A percentile compares a stretch with the other conserved stretches of the same genome.
Evolutionary conservation across 1,140 invertebrate genomes (phyloP).

Genomic region (Patella vulgata): DNA sequence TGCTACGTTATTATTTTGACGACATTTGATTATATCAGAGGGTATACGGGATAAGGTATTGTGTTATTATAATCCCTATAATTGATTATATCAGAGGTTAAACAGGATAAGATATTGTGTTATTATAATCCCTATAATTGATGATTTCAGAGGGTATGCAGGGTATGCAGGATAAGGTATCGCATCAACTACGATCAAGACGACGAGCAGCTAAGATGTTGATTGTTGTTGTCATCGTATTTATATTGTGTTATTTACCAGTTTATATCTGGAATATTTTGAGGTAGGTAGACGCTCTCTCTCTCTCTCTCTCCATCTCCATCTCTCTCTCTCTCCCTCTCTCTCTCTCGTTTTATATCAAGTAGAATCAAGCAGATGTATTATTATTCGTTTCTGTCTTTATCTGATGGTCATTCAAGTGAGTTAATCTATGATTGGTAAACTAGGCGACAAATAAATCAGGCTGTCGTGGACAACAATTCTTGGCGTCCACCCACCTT

Average conservation of each 20-base stretch:
- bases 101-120: no score
- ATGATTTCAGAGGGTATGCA: no score
- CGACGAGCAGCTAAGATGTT: slow-evolving; percentile 92
- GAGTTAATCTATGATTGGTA: not conserved
- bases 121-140: no score
- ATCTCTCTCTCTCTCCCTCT: no score
- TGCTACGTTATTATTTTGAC: no score
- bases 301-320: no score
- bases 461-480: not conserved
- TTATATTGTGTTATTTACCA: slow-evolving; percentile 89
- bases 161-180: not conserved
- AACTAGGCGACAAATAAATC: not conserved
- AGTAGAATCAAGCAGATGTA: not conserved
- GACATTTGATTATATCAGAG: no score
- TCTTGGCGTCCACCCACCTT: not conserved
- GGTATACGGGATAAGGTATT: no score
- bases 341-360: not conserved
- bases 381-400: not conserved
- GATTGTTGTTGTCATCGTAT: slow-evolving; percentile 87
- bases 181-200: slow-evolving; percentile 76
- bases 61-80: no score
- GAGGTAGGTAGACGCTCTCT: no score
- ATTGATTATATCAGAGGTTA: no score
- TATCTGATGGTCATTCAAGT: not conserved
- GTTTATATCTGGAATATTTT: slow-evolving; percentile 85